These are phyloP conservation scores for Cricetomys ansorgei DNA, from an alignment of 2,113 vertebrate genomes.

Conservation along the genomic window DNA sequence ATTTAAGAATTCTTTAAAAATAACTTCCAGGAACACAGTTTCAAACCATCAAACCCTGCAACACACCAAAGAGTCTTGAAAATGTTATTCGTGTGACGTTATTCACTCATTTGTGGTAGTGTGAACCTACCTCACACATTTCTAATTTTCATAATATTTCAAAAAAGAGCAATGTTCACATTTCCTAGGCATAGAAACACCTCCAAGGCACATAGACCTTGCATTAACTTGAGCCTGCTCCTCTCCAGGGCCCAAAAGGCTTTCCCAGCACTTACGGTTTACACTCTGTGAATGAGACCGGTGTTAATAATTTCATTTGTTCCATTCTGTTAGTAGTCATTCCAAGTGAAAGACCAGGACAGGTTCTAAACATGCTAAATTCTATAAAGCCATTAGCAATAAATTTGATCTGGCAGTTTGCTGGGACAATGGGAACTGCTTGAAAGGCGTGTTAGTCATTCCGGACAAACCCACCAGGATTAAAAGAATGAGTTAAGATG, in stretches of 20 bases:
- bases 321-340: slow-evolving; percentile 63
- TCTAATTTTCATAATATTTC: slow-evolving; percentile 1
- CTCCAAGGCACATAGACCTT: not conserved
- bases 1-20: slow-evolving; percentile 40
- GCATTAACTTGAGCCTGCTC: not conserved
- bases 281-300: not conserved
- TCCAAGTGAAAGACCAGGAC: slow-evolving; percentile 64
- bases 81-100: slow-evolving; percentile 33
- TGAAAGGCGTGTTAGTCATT: slow-evolving; percentile 73
- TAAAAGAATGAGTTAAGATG: slow-evolving; percentile 69
- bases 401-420: slow-evolving; percentile 74
- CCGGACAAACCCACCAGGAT: slow-evolving; percentile 46
- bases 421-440: slow-evolving; percentile 66
- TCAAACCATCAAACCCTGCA: not conserved
- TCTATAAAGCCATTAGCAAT: slow-evolving; percentile 77
- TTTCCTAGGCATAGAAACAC: not conserved
- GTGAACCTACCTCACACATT: not conserved
- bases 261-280: slow-evolving; percentile 29
- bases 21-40: not conserved
- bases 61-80: slow-evolving; percentile 20
- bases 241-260: slow-evolving; percentile 3
- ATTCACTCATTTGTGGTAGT: slow-evolving; percentile 10
- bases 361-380: slow-evolving; percentile 73
- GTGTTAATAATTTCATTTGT: slow-evolving; percentile 61
- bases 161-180: slow-evolving; percentile 25